A percentile compares a stretch with the other conserved stretches of the same genome.
phyloP scores from a whole-genome alignment of 2,888 invertebrate species.

The Noctua fimbriata region DNA sequence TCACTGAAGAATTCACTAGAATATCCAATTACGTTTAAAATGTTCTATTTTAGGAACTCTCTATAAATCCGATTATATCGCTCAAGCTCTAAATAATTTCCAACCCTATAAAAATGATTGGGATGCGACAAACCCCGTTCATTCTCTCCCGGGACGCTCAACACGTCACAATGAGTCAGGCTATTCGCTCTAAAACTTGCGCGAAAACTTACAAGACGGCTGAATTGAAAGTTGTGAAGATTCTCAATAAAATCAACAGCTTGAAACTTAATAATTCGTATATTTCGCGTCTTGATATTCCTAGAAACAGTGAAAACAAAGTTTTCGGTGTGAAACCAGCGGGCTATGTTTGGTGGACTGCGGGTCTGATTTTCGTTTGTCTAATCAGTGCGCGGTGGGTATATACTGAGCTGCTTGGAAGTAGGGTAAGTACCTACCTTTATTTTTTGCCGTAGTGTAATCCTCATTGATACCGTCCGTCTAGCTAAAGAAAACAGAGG shows the following conservation, averaged over 20 bases:
- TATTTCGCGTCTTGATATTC: slow-evolving; percentile 74
- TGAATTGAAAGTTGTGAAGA: slow-evolving; percentile 81
- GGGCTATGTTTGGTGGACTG: slow-evolving; percentile 31
- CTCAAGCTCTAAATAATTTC: slow-evolving; percentile 67
- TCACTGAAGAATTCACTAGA: slow-evolving; percentile 2
- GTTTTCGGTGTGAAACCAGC: slow-evolving; percentile 34
- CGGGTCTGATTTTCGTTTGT: slow-evolving; percentile 55
- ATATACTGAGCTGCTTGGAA: slow-evolving; percentile 70
- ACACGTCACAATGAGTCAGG: slow-evolving; percentile 73
- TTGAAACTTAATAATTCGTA: slow-evolving; percentile 77
- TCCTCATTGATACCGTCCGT: not conserved
- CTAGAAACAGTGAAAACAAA: slow-evolving; percentile 31
- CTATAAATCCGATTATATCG: slow-evolving; percentile 52
- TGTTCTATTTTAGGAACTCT: slow-evolving; percentile 38
- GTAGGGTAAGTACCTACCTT: slow-evolving; percentile 68
- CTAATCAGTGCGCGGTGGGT: slow-evolving; percentile 68
- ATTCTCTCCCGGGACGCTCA: slow-evolving; percentile 62
- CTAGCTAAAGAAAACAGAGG: not conserved
- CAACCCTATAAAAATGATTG: slow-evolving; percentile 73
- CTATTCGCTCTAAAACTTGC: slow-evolving; percentile 71
- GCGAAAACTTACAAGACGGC: slow-evolving; percentile 83
- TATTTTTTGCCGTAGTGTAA: not conserved
- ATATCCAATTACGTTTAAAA: not conserved
- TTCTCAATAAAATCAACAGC: slow-evolving; percentile 80
- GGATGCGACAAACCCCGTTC: slow-evolving; percentile 62